Base-by-base conservation (phyloP, 1,140 invertebrate genomes). In the Antheraea pernyi region DNA sequence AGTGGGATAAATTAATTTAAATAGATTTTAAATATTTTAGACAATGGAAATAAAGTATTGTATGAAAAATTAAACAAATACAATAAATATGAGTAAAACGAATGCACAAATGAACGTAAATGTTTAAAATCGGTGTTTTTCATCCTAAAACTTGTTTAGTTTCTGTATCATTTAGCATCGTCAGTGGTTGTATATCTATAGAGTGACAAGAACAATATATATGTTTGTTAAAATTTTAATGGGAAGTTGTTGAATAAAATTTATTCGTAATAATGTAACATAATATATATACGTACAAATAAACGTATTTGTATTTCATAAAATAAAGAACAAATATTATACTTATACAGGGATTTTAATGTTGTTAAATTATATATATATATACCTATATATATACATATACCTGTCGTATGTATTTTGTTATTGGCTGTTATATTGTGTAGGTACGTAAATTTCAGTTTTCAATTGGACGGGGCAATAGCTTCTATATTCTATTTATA, bases 381-480 rank as follows among this genome's bases (percentile, higher is more conserved):
- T 4, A 53, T 53, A 53, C n/a, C n/a, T 53, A 16, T 30, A 30
- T 30, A 30, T 30, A 30, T 4, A 53, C 16, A 53, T 16, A 0
- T 53, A 53, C 46, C 5, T 13, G 4, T 6, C 16, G 16, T 16
- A 2, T 53, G 7, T 53, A 16, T 53, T 53, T 53, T 53, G 46
- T 53, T 53, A 53, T n/a, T 53, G 11, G 46, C 46, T 53, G 46
- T 53, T 53, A 53, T 53, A 16, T 53, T 42, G 0, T 53, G 46
- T 53, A 53, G 46, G 46, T 16, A 53, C 13, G 13, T 53, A 53
- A 9, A 16, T 16, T 53, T 53, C 46, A 13, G 46, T 53, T 53
- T 37, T 36, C 83, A 87, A 86, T 78, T 76, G 86, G 86, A 89
- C 75, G 84, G 86, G 86, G 85, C 74, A 81, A 75, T 82, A 81